Conservation (phyloP, 2,888 invertebrate species). For the Dione vanillae region DNA sequence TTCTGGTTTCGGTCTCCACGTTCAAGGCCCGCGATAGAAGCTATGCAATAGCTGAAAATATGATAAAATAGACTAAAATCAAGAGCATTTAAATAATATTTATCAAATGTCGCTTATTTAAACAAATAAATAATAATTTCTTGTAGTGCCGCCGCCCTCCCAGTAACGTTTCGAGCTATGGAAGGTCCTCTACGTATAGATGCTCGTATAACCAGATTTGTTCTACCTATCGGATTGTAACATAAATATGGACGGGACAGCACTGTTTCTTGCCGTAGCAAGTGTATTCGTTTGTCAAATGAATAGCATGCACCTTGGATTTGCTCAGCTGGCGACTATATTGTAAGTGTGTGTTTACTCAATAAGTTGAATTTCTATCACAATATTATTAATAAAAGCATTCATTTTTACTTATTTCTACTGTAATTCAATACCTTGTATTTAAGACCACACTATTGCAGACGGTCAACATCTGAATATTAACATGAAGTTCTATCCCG, state of each 20-base stretch:
- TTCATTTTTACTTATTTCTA: too few relatives aligned
- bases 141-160: conserved; percentile 92
- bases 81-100: too few relatives aligned
- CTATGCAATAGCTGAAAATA: too few relatives aligned
- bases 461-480: too few relatives aligned
- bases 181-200: conserved; percentile 93
- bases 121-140: neutral
- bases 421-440: too few relatives aligned
- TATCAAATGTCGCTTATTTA: too few relatives aligned
- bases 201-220: conserved; percentile 92
- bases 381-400: too few relatives aligned
- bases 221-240: conserved; percentile 95
- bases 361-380: conserved; percentile 44
- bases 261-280: conserved; percentile 94
- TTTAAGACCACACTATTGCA: too few relatives aligned
- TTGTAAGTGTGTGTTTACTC: conserved; percentile 84
- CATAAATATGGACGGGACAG: conserved; percentile 96
- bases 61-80: too few relatives aligned
- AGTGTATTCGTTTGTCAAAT: conserved; percentile 96
- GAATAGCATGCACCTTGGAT: conserved; percentile 91
- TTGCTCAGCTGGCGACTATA: conserved; percentile 94
- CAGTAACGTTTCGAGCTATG: conserved; percentile 94
- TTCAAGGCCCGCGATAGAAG: too few relatives aligned
- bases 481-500: too few relatives aligned
- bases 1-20: too few relatives aligned